Percentiles rank a stretch among this genome's conserved stretches.
Evolutionary conservation across 1,140 invertebrate species (phyloP).

Genomic region (Aphis craccivora): DNA sequence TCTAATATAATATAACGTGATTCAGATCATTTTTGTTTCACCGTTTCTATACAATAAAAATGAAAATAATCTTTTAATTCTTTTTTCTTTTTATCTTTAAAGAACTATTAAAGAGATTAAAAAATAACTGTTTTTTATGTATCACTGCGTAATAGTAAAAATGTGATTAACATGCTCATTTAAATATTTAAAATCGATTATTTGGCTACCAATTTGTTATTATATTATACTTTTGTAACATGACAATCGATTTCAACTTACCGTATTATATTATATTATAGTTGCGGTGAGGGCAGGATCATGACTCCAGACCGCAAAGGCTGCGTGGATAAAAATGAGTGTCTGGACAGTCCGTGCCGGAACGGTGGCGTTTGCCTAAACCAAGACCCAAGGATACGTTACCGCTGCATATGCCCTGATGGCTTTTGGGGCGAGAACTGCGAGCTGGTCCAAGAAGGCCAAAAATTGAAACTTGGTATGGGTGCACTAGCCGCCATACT

Average conservation of each 20-base stretch:
- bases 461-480: slow-evolving; percentile 91
- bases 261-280: slow-evolving; percentile 63
- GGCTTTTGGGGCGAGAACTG: slow-evolving; percentile 95
- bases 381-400: slow-evolving; percentile 82
- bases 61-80: too few species aligned
- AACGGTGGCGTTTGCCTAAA: slow-evolving; percentile 90
- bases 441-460: slow-evolving; percentile 89
- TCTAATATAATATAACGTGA: too few species aligned
- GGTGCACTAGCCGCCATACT: slow-evolving; percentile 91
- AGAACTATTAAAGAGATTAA: too few species aligned
- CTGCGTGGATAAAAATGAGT: slow-evolving; percentile 94
- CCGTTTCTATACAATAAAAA: too few species aligned
- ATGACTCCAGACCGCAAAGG: slow-evolving; percentile 87
- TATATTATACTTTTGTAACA: not conserved
- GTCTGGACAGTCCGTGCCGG: slow-evolving; percentile 87
- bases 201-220: too few species aligned
- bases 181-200: too few species aligned
- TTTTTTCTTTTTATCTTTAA: too few species aligned
- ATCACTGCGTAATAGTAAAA: too few species aligned
- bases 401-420: slow-evolving; percentile 84
- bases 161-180: too few species aligned
- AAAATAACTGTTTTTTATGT: too few species aligned
- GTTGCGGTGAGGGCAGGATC: slow-evolving; percentile 89
- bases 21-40: too few species aligned
- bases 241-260: not conserved